These are phyloP conservation scores for Gila robusta DNA, from an alignment of 2,797 vertebrate species.

Conservation along the genomic window DNA sequence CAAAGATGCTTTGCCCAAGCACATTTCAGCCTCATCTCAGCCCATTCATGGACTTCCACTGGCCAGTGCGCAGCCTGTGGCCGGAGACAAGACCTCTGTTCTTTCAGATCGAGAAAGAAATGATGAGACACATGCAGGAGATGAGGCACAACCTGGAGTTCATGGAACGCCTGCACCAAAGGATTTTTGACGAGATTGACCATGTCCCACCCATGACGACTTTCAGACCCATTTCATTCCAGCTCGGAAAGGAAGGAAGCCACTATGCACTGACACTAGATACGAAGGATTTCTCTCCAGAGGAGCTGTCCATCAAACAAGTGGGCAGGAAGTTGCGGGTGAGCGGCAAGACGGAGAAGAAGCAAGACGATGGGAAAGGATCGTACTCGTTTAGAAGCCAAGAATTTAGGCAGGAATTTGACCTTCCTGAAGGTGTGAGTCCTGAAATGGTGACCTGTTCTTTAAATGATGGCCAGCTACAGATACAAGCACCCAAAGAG, in stretches of 20 bases:
- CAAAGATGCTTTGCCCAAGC: constrained; percentile 78
- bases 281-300: constrained; percentile 77
- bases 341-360: constrained; percentile 77
- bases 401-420: constrained; percentile 85
- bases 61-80: constrained; percentile 83
- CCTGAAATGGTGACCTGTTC: constrained; percentile 81
- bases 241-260: constrained; percentile 60
- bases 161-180: constrained; percentile 80
- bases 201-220: constrained; percentile 48
- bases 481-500: constrained; percentile 77
- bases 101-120: constrained; percentile 78
- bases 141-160: constrained; percentile 77
- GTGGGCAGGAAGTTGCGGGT: constrained; percentile 79
- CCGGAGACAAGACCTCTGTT: constrained; percentile 79
- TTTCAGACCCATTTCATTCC: constrained; percentile 76
- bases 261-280: constrained; percentile 81
- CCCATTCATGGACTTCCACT: constrained; percentile 76
- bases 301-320: constrained; percentile 76
- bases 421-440: constrained; percentile 79
- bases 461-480: constrained; percentile 81
- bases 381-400: constrained; percentile 83
- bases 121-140: constrained; percentile 80
- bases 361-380: constrained; percentile 75
- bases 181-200: constrained; percentile 81
- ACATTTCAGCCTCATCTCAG: constrained; percentile 70